A percentile compares a stretch with the other conserved stretches of the same genome.
phyloP scores from a whole-genome alignment of 2,888 invertebrate species.

The Scaptomyza reducta region DNA sequence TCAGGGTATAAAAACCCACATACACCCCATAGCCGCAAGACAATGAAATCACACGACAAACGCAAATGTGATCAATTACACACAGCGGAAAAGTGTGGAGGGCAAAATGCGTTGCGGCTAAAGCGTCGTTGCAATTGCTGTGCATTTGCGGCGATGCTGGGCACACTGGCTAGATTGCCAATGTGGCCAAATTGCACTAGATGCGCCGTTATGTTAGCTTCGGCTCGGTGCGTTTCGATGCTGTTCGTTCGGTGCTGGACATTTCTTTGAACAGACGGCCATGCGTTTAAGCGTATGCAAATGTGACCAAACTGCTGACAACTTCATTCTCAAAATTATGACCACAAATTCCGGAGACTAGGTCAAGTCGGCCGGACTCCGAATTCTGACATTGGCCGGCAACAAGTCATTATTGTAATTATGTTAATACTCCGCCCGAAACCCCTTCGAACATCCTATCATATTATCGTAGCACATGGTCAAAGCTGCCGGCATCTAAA shows the following conservation, averaged over 20 bases:
- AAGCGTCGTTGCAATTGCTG: slow-evolving; percentile 20
- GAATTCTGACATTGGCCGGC: slow-evolving; percentile 46
- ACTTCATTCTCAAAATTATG: slow-evolving; percentile 51
- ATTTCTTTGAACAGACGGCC: slow-evolving; percentile 30
- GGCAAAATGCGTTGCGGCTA: slow-evolving; percentile 34
- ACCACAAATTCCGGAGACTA: slow-evolving; percentile 48
- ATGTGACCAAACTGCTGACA: slow-evolving; percentile 44
- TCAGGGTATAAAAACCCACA: too few relatives aligned
- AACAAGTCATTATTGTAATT: slow-evolving; percentile 76
- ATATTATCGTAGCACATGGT: too few relatives aligned
- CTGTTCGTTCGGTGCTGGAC: not conserved
- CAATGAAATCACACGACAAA: slow-evolving; percentile 76
- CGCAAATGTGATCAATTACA: slow-evolving; percentile 76
- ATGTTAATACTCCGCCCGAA: slow-evolving; percentile 61
- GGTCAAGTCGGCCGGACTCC: slow-evolving; percentile 2
- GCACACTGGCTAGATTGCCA: slow-evolving; percentile 27
- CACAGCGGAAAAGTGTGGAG: slow-evolving; percentile 68
- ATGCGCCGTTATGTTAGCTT: slow-evolving; percentile 6
- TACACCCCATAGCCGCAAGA: slow-evolving; percentile 37
- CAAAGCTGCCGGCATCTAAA: not conserved
- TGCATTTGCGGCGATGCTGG: slow-evolving; percentile 19
- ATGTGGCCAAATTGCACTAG: slow-evolving; percentile 14
- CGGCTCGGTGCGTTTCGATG: slow-evolving; percentile 2
- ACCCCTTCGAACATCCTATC: not conserved
- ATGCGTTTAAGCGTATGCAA: slow-evolving; percentile 40